A percentile compares a stretch with the other conserved stretches of the same genome.
Conservation (phyloP, 2,113 vertebrate species). For the Suncus etruscus region DNA sequence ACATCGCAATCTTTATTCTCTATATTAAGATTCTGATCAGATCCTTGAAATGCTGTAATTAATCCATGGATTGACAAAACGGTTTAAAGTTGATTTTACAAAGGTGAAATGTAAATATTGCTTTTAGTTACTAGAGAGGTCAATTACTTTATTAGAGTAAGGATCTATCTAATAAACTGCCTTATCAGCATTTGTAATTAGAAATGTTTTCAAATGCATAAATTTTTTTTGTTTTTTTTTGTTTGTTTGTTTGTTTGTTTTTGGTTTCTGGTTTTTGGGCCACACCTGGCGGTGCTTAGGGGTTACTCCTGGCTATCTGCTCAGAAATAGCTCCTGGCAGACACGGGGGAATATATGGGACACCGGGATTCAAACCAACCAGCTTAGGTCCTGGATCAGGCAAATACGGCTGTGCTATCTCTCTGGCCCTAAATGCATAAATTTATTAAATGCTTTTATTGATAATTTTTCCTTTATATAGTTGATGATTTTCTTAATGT, state of each 20-base stretch:
- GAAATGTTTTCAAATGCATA: constrained; percentile 39
- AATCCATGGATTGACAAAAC: background rate
- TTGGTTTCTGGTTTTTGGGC: too few relatives aligned
- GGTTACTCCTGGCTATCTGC: too few relatives aligned
- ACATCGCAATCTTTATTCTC: constrained; percentile 24
- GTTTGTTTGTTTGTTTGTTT: too few relatives aligned
- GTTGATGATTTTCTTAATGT: background rate
- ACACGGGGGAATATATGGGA: too few relatives aligned
- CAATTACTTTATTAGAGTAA: constrained; percentile 31
- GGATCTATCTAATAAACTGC: background rate
- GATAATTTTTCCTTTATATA: too few relatives aligned
- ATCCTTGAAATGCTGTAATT: background rate
- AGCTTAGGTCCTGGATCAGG: too few relatives aligned
- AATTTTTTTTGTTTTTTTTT: too few relatives aligned
- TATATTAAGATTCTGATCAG: constrained; percentile 19
- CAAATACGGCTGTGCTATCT: too few relatives aligned
- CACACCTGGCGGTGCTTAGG: too few relatives aligned
- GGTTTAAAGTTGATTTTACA: constrained; percentile 18
- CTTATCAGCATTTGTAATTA: too few relatives aligned
- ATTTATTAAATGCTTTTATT: constrained; percentile 21
- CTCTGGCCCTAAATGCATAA: background rate
- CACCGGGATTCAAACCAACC: too few relatives aligned
- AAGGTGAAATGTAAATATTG: background rate
- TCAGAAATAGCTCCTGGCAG: too few relatives aligned
- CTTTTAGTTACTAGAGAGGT: constrained; percentile 28